phyloP scores from a whole-genome alignment of 2,113 vertebrate species.

The Rana temporaria region DNA sequence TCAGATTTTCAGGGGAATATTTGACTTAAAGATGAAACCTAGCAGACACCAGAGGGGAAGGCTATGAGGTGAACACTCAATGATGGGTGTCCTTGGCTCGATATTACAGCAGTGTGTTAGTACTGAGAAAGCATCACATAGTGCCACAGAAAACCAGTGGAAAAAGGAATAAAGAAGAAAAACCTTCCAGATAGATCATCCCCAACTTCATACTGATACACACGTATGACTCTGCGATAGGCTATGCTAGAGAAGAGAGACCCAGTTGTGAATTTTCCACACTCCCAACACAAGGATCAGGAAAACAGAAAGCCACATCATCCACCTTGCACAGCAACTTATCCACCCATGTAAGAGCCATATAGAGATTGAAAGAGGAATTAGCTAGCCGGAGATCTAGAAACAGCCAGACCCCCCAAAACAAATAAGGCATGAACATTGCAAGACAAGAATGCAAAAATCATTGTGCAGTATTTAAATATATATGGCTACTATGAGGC shows the following conservation, averaged over 20 bases:
- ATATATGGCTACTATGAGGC: too few relatives aligned
- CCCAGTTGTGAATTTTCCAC: constrained; percentile 72
- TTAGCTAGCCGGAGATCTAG: too few relatives aligned
- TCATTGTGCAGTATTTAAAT: too few relatives aligned
- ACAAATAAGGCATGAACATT: too few relatives aligned
- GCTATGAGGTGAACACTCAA: background rate
- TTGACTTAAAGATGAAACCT: background rate
- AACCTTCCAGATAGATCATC: constrained; percentile 99
- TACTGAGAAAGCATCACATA: constrained; percentile 78
- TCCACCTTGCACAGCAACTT: background rate
- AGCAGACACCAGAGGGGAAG: background rate
- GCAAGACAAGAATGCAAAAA: too few relatives aligned
- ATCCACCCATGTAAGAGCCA: too few relatives aligned
- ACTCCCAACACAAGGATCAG: constrained; percentile 54
- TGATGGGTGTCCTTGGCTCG: constrained; percentile 11
- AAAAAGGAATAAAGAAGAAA: constrained; percentile 74
- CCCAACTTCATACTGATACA: constrained; percentile 98
- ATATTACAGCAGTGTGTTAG: constrained; percentile 77
- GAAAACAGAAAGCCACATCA: background rate
- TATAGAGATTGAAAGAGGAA: too few relatives aligned
- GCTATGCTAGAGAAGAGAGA: constrained; percentile 92
- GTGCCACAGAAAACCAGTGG: constrained; percentile 71
- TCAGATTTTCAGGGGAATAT: background rate
- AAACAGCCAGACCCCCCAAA: too few relatives aligned
- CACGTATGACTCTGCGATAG: constrained; percentile 94